Conservation (phyloP, 2,113 vertebrate genomes). For the Lophotis ruficrista region DNA sequence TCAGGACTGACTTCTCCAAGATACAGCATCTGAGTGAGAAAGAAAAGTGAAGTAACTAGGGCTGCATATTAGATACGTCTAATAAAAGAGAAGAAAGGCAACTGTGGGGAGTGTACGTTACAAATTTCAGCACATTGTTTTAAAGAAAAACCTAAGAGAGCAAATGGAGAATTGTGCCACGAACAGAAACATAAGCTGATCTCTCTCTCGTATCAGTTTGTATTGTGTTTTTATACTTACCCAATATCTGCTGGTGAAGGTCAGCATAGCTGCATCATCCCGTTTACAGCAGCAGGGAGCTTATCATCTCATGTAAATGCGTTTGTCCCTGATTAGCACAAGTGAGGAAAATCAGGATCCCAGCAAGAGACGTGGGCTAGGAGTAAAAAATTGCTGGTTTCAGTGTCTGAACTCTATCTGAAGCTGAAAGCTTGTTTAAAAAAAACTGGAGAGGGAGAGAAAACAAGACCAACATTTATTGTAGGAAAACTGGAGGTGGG, state of each 20-base stretch:
- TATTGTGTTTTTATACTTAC: background rate
- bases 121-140: background rate
- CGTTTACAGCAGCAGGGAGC: background rate
- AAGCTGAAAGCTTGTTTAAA: background rate
- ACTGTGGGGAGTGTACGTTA: background rate
- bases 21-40: background rate
- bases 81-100: background rate
- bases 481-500: background rate
- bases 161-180: background rate
- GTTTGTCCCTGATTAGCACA: background rate
- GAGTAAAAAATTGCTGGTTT: background rate
- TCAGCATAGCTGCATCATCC: background rate
- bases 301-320: background rate
- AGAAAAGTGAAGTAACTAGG: conserved; percentile 22
- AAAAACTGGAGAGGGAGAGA: background rate
- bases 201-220: background rate
- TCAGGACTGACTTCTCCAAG: background rate
- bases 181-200: background rate
- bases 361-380: background rate
- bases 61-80: conserved; percentile 22
- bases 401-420: background rate
- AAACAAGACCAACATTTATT: background rate
- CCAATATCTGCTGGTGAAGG: background rate
- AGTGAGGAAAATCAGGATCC: background rate
- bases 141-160: background rate